Conservation (phyloP, 2,888 invertebrate species). For the Cephus pygmeus region DNA sequence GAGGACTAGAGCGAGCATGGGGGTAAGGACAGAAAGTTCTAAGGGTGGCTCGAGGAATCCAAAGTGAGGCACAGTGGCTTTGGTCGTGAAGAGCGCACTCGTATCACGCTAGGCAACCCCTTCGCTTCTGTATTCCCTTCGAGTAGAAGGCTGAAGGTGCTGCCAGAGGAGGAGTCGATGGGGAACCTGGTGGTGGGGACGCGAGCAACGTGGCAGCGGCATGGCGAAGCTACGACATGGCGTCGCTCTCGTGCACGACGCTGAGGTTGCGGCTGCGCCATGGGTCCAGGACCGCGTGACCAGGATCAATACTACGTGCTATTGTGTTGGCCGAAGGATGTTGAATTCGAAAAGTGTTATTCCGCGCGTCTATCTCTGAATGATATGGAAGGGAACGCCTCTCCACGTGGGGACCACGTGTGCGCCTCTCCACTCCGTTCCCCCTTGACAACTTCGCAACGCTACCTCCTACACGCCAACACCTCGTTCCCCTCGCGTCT, state of each 20-base stretch:
- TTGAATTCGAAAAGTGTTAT: constrained; percentile 66
- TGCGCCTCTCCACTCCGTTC: constrained; percentile 49
- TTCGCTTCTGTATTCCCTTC: too few species aligned
- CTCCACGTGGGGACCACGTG: constrained; percentile 61
- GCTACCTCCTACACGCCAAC: too few species aligned
- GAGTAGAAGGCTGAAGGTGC: too few species aligned
- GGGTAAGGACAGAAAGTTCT: too few species aligned
- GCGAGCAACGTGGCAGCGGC: constrained; percentile 67
- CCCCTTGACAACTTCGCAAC: constrained; percentile 28
- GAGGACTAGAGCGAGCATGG: too few species aligned
- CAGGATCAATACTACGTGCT: constrained; percentile 52
- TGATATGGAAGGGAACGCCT: constrained; percentile 66
- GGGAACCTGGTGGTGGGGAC: constrained; percentile 31
- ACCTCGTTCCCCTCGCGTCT: too few species aligned
- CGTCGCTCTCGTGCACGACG: constrained; percentile 45
- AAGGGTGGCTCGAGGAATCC: too few species aligned
- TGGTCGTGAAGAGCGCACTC: too few species aligned
- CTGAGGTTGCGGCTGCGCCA: constrained; percentile 68
- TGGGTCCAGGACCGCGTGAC: constrained; percentile 68
- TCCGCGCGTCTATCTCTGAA: constrained; percentile 66
- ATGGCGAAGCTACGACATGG: constrained; percentile 50
- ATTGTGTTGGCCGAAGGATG: constrained; percentile 57
- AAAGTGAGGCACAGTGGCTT: too few species aligned
- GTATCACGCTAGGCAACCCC: too few species aligned
- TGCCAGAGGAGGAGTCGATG: background rate